These are phyloP conservation scores for Misgurnus anguillicaudatus DNA, from an alignment of 2,113 vertebrate species.

Conservation along the genomic window DNA sequence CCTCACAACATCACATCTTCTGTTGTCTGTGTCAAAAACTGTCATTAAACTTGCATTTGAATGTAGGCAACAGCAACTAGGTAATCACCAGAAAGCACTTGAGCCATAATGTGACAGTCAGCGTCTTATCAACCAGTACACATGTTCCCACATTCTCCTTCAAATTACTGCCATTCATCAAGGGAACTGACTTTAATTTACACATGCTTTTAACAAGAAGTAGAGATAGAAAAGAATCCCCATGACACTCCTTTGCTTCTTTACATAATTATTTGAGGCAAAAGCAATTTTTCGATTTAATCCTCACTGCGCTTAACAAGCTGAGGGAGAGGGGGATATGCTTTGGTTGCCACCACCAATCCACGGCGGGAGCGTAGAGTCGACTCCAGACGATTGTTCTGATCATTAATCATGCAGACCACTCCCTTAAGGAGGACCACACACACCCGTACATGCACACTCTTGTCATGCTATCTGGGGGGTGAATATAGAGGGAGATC, in stretches of 20 bases:
- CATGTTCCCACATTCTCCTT: slow-evolving; percentile 26
- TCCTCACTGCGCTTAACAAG: slow-evolving; percentile 52
- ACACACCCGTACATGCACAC: slow-evolving; percentile 9
- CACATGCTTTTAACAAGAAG: slow-evolving; percentile 40
- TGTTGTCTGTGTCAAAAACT: slow-evolving; percentile 3
- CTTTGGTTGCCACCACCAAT: slow-evolving; percentile 32
- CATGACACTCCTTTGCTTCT: slow-evolving; percentile 24
- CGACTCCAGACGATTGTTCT: slow-evolving; percentile 37
- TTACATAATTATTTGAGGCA: slow-evolving; percentile 47
- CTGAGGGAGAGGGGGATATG: slow-evolving; percentile 47
- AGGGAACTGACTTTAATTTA: slow-evolving; percentile 34
- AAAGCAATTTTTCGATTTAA: slow-evolving; percentile 45
- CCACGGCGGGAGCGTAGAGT: slow-evolving; percentile 34
- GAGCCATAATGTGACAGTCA: slow-evolving; percentile 7
- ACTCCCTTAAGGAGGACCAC: slow-evolving; percentile 35
- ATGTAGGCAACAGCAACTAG: not conserved
- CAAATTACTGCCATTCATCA: slow-evolving; percentile 29
- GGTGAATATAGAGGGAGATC: not conserved
- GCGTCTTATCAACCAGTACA: slow-evolving; percentile 42
- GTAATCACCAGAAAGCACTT: slow-evolving; percentile 30
- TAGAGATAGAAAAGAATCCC: slow-evolving; percentile 25
- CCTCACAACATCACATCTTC: slow-evolving; percentile 1
- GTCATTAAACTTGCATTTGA: not conserved
- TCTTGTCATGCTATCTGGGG: not conserved
- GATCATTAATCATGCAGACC: slow-evolving; percentile 52